Percentiles rank a stretch among this genome's conserved stretches.
Evolutionary conservation across 2,888 invertebrate species (phyloP).

Genomic region (Lasioglossum marginatum): DNA sequence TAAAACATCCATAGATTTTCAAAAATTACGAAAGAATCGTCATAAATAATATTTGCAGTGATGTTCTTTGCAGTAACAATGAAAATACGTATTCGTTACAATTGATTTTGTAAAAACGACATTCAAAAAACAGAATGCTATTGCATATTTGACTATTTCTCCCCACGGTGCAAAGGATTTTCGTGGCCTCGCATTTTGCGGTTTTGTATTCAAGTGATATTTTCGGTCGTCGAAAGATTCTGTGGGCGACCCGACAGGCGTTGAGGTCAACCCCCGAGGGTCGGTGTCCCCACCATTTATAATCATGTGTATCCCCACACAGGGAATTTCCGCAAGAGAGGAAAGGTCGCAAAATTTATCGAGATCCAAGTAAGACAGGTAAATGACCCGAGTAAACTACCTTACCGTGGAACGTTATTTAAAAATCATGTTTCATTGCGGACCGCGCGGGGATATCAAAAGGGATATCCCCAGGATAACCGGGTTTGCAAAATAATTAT

Average conservation of each 20-base stretch:
- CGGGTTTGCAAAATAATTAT: background rate
- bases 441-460: background rate
- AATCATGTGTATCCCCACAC: conserved; percentile 52
- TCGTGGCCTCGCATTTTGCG: conserved; percentile 23
- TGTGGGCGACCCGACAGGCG: conserved; percentile 40
- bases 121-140: background rate
- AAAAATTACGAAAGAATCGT: background rate
- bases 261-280: conserved; percentile 59
- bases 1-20: background rate
- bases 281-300: conserved; percentile 56
- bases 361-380: conserved; percentile 38
- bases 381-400: conserved; percentile 42
- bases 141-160: background rate
- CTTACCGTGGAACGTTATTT: conserved; percentile 22
- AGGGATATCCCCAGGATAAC: background rate
- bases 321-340: conserved; percentile 42
- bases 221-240: conserved; percentile 60
- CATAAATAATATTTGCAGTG: background rate
- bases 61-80: background rate
- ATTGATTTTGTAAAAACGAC: background rate
- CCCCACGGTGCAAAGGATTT: background rate
- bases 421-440: conserved; percentile 4
- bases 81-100: background rate
- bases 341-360: conserved; percentile 55
- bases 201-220: conserved; percentile 55